Evolutionary conservation across 2,888 invertebrate species (phyloP), one percentile per base, ranked within the genome.

Genomic region (Drosophila histrio): DNA sequence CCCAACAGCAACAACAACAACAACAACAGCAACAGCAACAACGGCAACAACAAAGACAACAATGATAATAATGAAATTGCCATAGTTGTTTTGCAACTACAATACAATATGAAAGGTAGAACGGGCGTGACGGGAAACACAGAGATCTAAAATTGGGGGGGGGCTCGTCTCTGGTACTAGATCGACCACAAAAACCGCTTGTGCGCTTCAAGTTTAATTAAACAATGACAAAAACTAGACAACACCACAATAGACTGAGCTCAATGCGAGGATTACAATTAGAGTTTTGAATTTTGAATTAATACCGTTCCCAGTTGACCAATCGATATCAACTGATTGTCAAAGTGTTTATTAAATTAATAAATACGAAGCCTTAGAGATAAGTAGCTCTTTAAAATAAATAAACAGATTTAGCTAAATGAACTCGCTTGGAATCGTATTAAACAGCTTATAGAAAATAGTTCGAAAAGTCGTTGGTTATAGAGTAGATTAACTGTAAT

Each of bases 121-220:
- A 19, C 4, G 15, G 3, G 22, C 3, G 1, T n/a, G n/a, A n/a
- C 15, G 6, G 36, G 9, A 3, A 7, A 13, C 1, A 3, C 8
- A 3, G 11, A 19, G 8, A 26, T 50, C 34, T 21, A 15, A 13
- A 52, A 38, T 41, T 52, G 46, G 30, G 59, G 56, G 46, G 30
- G 59, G 56, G 39, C 24, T 30, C 49, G 36, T 15, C 17, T 17
- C 47, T 39, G 59, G 38, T 15, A 13, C 24, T 53, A 49, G 60
- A 60, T 65, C 36, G 68, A 72, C 79, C 79, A 67, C 81, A 81
- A 81, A 79, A 79, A 77, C 83, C 83, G 83, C 81, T 81, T 83
- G 79, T 79, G 63, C 72, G 72, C 70, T 83, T 81, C 84, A 83
- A 81, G 83, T 84, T 84, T 84, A 84, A 84, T 85, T 84, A 84